Evolutionary conservation across 2,797 vertebrate species (phyloP), one percentile per base, ranked within the genome.

Genomic region (Gambusia yucatana): DNA sequence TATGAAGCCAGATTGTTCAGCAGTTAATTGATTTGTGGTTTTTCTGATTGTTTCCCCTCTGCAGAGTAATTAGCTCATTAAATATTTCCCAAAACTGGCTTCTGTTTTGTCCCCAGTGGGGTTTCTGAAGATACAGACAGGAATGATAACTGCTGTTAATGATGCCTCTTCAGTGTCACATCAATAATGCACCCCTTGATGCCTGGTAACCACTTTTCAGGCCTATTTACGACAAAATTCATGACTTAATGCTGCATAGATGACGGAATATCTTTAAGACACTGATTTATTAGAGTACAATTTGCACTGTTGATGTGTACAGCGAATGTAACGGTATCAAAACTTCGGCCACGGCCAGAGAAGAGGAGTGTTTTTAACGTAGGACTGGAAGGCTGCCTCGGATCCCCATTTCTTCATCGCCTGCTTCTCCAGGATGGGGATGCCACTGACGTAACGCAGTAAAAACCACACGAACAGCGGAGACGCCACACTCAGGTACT

Each of bases 381-480:
- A 97, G 74, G 88, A 75, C 76, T 95, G 95, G 87, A 95, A 97
- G 41, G 50, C 84, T 0, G 93, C 88, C 69, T 97, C 94, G 0
- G 93, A 91, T 0, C 96, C 96, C 96, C 96, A 97, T 88, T 85
- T 95, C 84, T 82, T 95, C 89, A 85, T 44, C 67, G 95, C 96
- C 84, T 96, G 95, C 82, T 89, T 95, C 91, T 97, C 96, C 76
- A 97, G 90, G 44, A 96, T 94, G 71, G 96, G 96, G 75, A 97
- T 93, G 0, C 96, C 96, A 30, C 96, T 97, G 73, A 96, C 90
- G 1, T 96, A 85, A 8, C 91, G 94, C 0, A 97, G 91, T 77
- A 97, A 91, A 90, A 96, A 96, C 96, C 96, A 97, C 70, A 97
- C 90, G 6, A 96, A 96, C 63, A 97, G 73, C 0, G 96, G 96